A percentile compares a stretch with the other conserved stretches of the same genome.
Conservation (phyloP, 1,140 invertebrate species). For the Venturia canescens region DNA sequence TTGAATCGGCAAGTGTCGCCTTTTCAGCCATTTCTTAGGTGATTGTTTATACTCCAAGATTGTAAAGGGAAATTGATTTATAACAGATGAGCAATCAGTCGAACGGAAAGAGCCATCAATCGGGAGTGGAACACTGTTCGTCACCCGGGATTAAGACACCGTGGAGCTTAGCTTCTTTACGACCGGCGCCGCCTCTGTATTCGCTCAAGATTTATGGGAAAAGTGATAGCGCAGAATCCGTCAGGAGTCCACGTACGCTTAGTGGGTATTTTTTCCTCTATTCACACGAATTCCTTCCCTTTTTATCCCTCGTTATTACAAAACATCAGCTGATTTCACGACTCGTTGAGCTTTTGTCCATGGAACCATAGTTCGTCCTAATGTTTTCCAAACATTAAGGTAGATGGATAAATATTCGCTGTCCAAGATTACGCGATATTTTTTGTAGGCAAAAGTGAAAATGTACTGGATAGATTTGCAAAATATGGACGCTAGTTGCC, state of each 20-base stretch:
- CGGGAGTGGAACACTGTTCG: conserved; percentile 63
- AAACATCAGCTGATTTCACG: too few relatives aligned
- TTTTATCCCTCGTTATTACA: background rate
- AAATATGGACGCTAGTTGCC: too few relatives aligned
- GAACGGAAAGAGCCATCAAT: conserved; percentile 67
- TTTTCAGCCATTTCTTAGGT: background rate
- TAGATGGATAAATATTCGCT: too few relatives aligned
- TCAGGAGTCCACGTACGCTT: conserved; percentile 61
- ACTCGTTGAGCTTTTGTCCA: conserved; percentile 2
- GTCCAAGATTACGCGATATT: too few relatives aligned
- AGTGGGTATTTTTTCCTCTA: conserved; percentile 63
- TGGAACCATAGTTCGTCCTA: too few relatives aligned
- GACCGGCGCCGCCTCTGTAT: conserved; percentile 72
- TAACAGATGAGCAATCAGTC: conserved; percentile 62
- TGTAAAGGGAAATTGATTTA: background rate
- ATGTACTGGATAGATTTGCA: too few relatives aligned
- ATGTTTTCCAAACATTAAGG: too few relatives aligned
- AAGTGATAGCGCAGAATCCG: conserved; percentile 63
- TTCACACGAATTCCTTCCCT: conserved; percentile 35
- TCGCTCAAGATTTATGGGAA: conserved; percentile 70
- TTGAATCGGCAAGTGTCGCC: too few relatives aligned
- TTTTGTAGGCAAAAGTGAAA: too few relatives aligned
- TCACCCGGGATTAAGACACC: conserved; percentile 70
- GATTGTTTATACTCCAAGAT: background rate
- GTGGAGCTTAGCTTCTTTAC: conserved; percentile 72